Evolutionary conservation across 2,888 invertebrate genomes (phyloP).

Genomic region (Calliopum simillimum): DNA sequence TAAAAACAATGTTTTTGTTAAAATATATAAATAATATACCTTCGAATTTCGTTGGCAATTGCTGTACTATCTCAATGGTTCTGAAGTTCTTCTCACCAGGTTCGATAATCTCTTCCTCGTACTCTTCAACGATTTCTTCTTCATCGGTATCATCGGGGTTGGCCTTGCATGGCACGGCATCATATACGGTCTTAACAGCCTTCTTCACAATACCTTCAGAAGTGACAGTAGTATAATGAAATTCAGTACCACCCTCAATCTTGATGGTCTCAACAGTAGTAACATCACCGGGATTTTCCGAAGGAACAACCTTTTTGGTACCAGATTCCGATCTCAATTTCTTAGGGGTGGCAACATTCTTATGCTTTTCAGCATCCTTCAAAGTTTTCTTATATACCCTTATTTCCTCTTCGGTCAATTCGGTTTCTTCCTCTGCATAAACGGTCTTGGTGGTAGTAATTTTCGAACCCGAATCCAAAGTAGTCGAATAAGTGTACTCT

Average conservation of each 20-base stretch:
- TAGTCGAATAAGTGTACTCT: constrained; percentile 64
- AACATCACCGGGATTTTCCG: constrained; percentile 66
- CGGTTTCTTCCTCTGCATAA: constrained; percentile 64
- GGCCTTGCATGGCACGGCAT: constrained; percentile 59
- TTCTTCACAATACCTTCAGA: constrained; percentile 66
- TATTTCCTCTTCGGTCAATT: constrained; percentile 65
- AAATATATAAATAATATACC: constrained; percentile 46
- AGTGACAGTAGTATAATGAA: constrained; percentile 65
- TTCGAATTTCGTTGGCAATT: constrained; percentile 62
- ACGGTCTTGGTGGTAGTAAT: constrained; percentile 65
- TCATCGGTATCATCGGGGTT: constrained; percentile 63
- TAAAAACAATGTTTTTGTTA: neutral
- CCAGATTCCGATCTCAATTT: constrained; percentile 64
- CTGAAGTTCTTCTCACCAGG: constrained; percentile 65
- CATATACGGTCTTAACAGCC: constrained; percentile 64
- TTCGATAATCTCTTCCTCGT: constrained; percentile 66
- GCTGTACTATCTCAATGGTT: constrained; percentile 63
- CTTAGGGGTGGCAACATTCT: constrained; percentile 64
- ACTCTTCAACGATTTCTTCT: constrained; percentile 65
- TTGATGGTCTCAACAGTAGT: constrained; percentile 66
- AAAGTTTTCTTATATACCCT: constrained; percentile 62
- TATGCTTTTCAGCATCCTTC: constrained; percentile 66
- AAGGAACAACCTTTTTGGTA: constrained; percentile 65
- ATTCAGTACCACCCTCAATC: constrained; percentile 66
- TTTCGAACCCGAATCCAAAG: constrained; percentile 63